Evolutionary conservation across 2,113 vertebrate genomes (phyloP).

Genomic region (Megaleporinus macrocephalus): DNA sequence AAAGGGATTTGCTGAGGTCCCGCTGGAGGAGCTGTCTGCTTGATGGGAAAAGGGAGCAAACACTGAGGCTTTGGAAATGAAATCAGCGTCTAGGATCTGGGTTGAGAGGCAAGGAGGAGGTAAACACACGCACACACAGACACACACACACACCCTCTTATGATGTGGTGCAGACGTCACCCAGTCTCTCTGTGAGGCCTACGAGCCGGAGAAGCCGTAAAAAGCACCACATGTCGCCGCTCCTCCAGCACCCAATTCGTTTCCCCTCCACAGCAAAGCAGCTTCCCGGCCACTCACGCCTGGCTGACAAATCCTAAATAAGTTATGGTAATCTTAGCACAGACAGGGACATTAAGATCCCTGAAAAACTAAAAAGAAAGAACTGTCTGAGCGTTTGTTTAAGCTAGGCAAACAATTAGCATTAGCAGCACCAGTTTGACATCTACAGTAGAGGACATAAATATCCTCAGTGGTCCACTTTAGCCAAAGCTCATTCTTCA

Average conservation of each 20-base stretch:
- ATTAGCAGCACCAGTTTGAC: not conserved
- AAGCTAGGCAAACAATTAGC: not conserved
- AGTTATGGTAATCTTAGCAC: not conserved
- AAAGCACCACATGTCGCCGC: conserved; percentile 40
- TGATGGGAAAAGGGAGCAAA: conserved; percentile 44
- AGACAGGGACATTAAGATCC: not conserved
- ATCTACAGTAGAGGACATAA: not conserved
- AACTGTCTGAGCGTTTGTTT: not conserved
- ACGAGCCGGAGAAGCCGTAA: conserved; percentile 30
- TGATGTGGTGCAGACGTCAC: conserved; percentile 58
- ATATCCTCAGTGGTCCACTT: not conserved
- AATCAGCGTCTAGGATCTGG: conserved; percentile 49
- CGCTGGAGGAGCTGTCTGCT: conserved; percentile 41
- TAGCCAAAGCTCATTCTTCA: not conserved
- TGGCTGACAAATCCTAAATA: not conserved
- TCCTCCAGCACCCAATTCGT: conserved; percentile 32
- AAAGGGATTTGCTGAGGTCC: conserved; percentile 39
- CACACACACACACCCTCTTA: conserved; percentile 35
- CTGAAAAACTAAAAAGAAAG: not conserved
- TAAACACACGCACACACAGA: no score
- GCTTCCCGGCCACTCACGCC: not conserved
- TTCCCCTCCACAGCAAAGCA: conserved; percentile 20
- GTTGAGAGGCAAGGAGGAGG: conserved; percentile 31
- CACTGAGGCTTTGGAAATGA: conserved; percentile 42
- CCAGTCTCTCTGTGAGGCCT: conserved; percentile 41